These are phyloP conservation scores for Etheostoma spectabile DNA, from an alignment of 2,113 vertebrate species.

Conservation along the genomic window DNA sequence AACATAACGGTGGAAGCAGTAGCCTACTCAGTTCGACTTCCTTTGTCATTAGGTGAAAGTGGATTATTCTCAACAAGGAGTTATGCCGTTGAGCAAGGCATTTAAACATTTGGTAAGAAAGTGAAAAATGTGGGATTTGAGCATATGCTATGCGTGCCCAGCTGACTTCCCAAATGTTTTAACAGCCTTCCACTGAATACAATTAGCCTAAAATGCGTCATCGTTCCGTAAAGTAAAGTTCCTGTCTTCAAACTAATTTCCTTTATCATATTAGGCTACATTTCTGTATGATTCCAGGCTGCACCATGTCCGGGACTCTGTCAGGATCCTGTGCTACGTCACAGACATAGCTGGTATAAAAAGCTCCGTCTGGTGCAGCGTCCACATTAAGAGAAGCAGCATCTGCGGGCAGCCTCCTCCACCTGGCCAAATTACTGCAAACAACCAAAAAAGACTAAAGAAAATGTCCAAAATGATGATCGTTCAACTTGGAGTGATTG, in stretches of 20 bases:
- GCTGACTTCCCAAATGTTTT: not conserved
- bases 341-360: slow-evolving; percentile 75
- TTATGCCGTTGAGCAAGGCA: not conserved
- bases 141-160: slow-evolving; percentile 4
- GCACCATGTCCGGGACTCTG: not conserved
- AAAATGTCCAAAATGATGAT: slow-evolving; percentile 79
- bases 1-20: not conserved
- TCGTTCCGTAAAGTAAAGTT: not conserved
- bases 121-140: not conserved
- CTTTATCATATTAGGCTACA: not conserved
- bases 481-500: slow-evolving; percentile 73
- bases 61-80: too few relatives aligned
- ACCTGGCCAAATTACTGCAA: slow-evolving; percentile 48
- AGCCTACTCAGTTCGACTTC: not conserved
- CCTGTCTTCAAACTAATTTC: not conserved
- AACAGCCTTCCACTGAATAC: not conserved
- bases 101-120: not conserved
- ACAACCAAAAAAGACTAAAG: slow-evolving; percentile 11
- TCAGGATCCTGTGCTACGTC: slow-evolving; percentile 44
- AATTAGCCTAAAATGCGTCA: not conserved
- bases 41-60: not conserved
- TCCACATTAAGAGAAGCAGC: slow-evolving; percentile 59
- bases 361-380: slow-evolving; percentile 54
- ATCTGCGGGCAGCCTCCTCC: slow-evolving; percentile 40
- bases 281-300: not conserved